Percentiles rank a stretch among this genome's conserved stretches.
These are phyloP conservation scores for Phalacrocorax aristotelis DNA, from an alignment of 2,113 vertebrate species.

Conservation along the genomic window DNA sequence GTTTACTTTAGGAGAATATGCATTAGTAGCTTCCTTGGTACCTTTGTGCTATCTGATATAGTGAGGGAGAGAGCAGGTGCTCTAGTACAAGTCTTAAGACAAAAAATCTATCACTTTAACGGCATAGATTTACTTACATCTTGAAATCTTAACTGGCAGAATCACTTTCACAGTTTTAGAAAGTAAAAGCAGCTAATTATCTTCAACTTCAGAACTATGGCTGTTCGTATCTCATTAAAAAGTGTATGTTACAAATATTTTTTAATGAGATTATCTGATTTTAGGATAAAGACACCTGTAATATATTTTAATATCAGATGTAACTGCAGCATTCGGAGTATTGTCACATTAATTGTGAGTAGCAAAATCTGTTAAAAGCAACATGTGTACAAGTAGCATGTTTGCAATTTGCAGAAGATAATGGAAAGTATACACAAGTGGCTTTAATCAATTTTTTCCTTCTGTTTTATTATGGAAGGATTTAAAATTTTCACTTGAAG, in stretches of 20 bases:
- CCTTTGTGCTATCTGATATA: not conserved
- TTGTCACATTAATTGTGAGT: not conserved
- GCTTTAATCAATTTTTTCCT: not conserved
- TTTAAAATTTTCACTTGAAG: constrained; percentile 83
- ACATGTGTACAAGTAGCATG: not conserved
- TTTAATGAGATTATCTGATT: not conserved
- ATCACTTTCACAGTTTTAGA: not conserved
- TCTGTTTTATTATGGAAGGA: constrained; percentile 77
- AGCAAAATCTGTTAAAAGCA: not conserved
- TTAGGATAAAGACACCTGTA: not conserved
- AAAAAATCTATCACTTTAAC: not conserved
- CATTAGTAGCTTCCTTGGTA: not conserved
- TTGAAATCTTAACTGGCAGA: not conserved
- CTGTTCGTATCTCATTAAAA: not conserved
- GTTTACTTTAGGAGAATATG: not conserved
- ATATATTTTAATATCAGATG: not conserved
- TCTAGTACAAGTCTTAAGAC: not conserved
- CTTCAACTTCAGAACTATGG: not conserved
- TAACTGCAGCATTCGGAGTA: not conserved
- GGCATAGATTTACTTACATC: not conserved
- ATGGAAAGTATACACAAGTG: not conserved
- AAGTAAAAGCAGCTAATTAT: not conserved
- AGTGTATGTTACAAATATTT: not conserved
- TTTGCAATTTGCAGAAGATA: not conserved
- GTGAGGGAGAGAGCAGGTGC: not conserved